phyloP scores from a whole-genome alignment of 2,888 invertebrate genomes.

The Phyllotreta cruciferae region DNA sequence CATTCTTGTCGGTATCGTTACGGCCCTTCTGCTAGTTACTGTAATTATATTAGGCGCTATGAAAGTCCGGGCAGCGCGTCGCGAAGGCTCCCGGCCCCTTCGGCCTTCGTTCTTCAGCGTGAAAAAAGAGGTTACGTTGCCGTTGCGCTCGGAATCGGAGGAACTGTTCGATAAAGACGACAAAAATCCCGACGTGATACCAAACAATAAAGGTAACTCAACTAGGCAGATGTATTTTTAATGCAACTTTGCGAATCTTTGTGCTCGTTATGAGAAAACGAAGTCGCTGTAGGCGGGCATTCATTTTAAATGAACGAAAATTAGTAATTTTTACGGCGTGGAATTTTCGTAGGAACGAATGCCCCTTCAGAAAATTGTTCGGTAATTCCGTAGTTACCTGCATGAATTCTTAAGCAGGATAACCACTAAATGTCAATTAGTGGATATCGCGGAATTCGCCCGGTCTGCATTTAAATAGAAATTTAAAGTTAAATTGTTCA shows the following conservation, averaged over 20 bases:
- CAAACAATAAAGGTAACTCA: slow-evolving; percentile 80
- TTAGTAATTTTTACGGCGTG: slow-evolving; percentile 12
- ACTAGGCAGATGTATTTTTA: not conserved
- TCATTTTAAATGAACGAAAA: slow-evolving; percentile 7
- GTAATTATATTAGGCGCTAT: slow-evolving; percentile 69
- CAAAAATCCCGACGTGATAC: slow-evolving; percentile 88
- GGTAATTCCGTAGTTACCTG: slow-evolving; percentile 16
- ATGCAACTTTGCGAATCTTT: not conserved
- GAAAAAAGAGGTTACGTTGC: slow-evolving; percentile 73
- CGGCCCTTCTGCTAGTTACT: slow-evolving; percentile 72
- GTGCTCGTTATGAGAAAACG: not conserved
- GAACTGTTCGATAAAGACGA: slow-evolving; percentile 82
- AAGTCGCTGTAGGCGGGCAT: not conserved
- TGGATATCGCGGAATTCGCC: slow-evolving; percentile 16
- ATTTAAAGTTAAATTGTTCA: slow-evolving; percentile 36
- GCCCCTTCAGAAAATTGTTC: slow-evolving; percentile 15
- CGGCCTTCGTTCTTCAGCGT: slow-evolving; percentile 69
- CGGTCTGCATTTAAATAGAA: slow-evolving; percentile 33
- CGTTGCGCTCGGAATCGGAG: slow-evolving; percentile 68
- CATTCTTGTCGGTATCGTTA: slow-evolving; percentile 73
- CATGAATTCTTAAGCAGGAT: slow-evolving; percentile 16
- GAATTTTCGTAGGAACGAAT: slow-evolving; percentile 8
- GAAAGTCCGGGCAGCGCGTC: slow-evolving; percentile 66
- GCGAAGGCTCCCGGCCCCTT: slow-evolving; percentile 63
- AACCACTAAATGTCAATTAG: slow-evolving; percentile 21